Percentiles rank a stretch among this genome's conserved stretches.
Evolutionary conservation across 2,888 invertebrate species (phyloP).

Genomic region (Lasioglossum vierecki): DNA sequence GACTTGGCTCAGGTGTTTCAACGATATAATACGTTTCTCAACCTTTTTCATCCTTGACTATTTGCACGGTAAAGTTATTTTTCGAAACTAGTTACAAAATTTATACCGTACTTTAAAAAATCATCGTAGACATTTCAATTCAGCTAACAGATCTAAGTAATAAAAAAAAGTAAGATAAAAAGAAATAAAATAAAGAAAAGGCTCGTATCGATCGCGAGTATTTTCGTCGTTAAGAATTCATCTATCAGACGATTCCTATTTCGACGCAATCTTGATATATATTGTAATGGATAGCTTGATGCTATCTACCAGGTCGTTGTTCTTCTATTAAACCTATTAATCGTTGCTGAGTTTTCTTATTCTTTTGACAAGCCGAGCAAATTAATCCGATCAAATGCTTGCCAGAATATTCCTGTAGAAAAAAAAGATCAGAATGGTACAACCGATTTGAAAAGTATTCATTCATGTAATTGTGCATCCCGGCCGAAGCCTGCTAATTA

Average conservation of each 20-base stretch:
- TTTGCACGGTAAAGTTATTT: conserved; percentile 29
- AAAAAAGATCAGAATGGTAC: not conserved
- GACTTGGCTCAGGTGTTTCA: not conserved
- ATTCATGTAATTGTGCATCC: not conserved
- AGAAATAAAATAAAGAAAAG: not conserved
- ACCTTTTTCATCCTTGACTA: conserved; percentile 13
- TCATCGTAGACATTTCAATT: not conserved
- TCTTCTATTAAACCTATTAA: conserved; percentile 90
- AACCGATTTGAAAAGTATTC: not conserved
- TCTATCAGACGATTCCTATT: conserved; percentile 56
- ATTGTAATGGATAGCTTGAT: conserved; percentile 66
- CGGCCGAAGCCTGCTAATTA: conserved; percentile 76
- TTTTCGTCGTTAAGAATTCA: not conserved
- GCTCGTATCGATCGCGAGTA: not conserved
- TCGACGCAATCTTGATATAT: conserved; percentile 62
- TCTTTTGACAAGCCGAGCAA: conserved; percentile 93
- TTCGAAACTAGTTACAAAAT: not conserved
- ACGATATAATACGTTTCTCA: conserved; percentile 6
- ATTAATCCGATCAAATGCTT: conserved; percentile 95
- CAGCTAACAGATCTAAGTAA: not conserved
- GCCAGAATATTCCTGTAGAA: conserved; percentile 91
- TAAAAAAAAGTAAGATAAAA: not conserved
- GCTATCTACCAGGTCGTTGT: conserved; percentile 79
- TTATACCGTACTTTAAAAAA: not conserved
- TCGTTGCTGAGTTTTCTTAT: conserved; percentile 93